A percentile compares a stretch with the other conserved stretches of the same genome.
phyloP scores from a whole-genome alignment of 2,113 vertebrate genomes.

The Aspiorhynchus laticeps region DNA sequence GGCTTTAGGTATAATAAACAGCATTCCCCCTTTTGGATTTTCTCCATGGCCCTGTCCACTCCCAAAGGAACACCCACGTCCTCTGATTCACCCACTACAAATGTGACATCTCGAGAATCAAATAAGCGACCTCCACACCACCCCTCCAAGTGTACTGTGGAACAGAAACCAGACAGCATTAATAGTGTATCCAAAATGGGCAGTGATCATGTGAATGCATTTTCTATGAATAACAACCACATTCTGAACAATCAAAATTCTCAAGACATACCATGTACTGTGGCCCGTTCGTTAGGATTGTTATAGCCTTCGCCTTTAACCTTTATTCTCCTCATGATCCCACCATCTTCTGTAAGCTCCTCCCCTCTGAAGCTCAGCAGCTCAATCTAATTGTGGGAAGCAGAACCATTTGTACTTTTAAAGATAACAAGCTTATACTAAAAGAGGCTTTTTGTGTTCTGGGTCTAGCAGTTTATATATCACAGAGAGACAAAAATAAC shows the following conservation, averaged over 20 bases:
- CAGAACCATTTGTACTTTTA: slow-evolving; percentile 2
- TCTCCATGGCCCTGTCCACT: slow-evolving; percentile 94
- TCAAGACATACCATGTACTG: slow-evolving; percentile 81
- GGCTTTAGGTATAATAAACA: slow-evolving; percentile 86
- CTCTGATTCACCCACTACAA: slow-evolving; percentile 87
- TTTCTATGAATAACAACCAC: not conserved
- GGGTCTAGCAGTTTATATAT: not conserved
- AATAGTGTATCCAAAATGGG: not conserved
- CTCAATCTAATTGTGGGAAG: slow-evolving; percentile 80
- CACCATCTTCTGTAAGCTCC: slow-evolving; percentile 87
- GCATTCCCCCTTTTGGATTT: slow-evolving; percentile 94
- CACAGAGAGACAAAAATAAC: not conserved
- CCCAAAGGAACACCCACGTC: slow-evolving; percentile 90
- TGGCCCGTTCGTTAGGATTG: slow-evolving; percentile 90
- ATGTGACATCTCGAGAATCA: slow-evolving; percentile 86
- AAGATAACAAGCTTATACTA: not conserved
- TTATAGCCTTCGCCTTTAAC: slow-evolving; percentile 90
- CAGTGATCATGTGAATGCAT: not conserved
- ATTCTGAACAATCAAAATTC: not conserved
- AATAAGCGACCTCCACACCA: slow-evolving; percentile 79
- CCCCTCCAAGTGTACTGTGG: slow-evolving; percentile 88
- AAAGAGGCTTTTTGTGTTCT: not conserved
- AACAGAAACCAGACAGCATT: slow-evolving; percentile 13
- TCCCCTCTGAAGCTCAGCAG: slow-evolving; percentile 92
- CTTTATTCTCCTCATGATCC: slow-evolving; percentile 91